Base-by-base conservation (phyloP, 2,797 vertebrate genomes). In the Rhyacichthys aspro region DNA sequence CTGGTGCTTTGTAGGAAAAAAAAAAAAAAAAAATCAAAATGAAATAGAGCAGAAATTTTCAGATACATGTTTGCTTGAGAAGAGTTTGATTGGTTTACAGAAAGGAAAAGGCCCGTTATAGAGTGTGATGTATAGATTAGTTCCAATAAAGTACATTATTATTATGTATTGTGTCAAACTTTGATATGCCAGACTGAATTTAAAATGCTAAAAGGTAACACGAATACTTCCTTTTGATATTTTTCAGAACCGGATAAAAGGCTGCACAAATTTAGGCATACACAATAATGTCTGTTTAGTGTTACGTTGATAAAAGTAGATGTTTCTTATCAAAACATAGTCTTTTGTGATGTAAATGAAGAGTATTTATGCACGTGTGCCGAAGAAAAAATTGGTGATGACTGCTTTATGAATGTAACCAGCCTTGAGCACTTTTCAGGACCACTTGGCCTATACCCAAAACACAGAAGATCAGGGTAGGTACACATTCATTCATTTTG, bases 11-110 rank as follows among this genome's bases (percentile, higher is more conserved):
- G 39, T 44, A 63, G 47, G 36, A 42, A 18, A 46, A 43, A 28
- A 39, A 33, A 46, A 43, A 28, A 39, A 33, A 49, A 44, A 17
- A 1, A 36, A 34, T 67, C 34, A 53, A 71, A 60, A 78, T 64
- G 23, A 87, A 85, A 65, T 79, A 74, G 75, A 85, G 78, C 68
- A 80, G 77, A 86, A 82, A 70, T 68, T 47, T 80, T 73, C 57
- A 47, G 66, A 72, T 57, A 43, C 67, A 75, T 75, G 67, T 76
- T 72, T 19, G 33, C 49, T 66, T 75, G 48, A 59, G 37, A 11
- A 57, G 72, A 43, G 43, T 69, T 71, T 73, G 44, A 57, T 5
- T 2, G 3, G 52, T 44, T 47, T 18, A 15, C 46, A 59, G 33
- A 41, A 28, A 28, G 7, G 3, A 5, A 28, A 28, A 28, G 7